Evolutionary conservation across 1,140 invertebrate genomes (phyloP).

Genomic region (Bombyx mandarina): DNA sequence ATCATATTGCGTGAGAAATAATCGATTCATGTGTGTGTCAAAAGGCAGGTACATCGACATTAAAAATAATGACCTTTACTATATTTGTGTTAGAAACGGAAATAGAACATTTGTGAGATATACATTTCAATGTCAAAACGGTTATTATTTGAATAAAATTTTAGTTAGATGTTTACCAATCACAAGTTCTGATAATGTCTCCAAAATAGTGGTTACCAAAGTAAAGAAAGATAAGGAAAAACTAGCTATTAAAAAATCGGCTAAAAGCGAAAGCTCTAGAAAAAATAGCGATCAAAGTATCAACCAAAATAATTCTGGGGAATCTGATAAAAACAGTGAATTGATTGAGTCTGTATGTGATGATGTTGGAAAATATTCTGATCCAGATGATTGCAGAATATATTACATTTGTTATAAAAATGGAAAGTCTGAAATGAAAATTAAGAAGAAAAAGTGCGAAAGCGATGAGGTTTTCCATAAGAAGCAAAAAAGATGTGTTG

Average conservation of each 20-base stretch:
- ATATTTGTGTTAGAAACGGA: conserved; percentile 43
- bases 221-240: too few species aligned
- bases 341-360: conserved; percentile 32
- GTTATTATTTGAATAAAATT: conserved; percentile 38
- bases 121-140: conserved; percentile 47
- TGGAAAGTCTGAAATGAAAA: conserved; percentile 29
- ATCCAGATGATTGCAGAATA: conserved; percentile 38
- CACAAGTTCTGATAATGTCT: too few species aligned
- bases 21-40: conserved; percentile 42
- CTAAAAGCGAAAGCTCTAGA: conserved; percentile 17
- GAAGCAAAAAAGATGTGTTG: conserved; percentile 44
- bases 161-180: conserved; percentile 5
- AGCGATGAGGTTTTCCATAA: conserved; percentile 45
- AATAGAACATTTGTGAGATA: conserved; percentile 30
- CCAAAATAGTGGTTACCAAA: too few species aligned
- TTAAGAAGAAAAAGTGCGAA: conserved; percentile 42
- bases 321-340: conserved; percentile 10
- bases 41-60: conserved; percentile 44
- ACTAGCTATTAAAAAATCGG: too few species aligned
- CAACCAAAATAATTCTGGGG: conserved; percentile 12
- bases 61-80: conserved; percentile 40
- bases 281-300: conserved; percentile 21
- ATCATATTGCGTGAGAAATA: conserved; percentile 51
- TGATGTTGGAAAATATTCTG: conserved; percentile 43
- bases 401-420: conserved; percentile 46